These are phyloP conservation scores for Channa striata DNA, from an alignment of 2,797 vertebrate species.

Conservation along the genomic window DNA sequence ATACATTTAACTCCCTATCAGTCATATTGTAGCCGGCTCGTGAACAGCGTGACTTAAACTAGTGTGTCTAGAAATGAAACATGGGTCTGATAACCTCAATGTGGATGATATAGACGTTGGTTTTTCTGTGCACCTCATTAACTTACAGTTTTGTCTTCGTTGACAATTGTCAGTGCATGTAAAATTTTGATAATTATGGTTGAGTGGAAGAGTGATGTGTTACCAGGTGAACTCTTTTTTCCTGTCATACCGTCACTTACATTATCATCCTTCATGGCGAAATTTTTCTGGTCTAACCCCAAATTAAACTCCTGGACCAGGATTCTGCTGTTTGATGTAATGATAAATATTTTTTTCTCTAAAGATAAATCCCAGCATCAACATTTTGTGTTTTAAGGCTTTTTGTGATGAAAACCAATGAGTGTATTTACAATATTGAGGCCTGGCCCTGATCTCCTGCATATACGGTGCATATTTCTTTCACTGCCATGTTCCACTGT, in stretches of 20 bases:
- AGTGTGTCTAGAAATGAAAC: slow-evolving; percentile 5
- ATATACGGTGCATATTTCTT: slow-evolving; percentile 56
- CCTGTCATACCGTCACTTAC: slow-evolving; percentile 19
- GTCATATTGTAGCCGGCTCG: neutral
- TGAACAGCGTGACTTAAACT: neutral
- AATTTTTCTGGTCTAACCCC: slow-evolving; percentile 19
- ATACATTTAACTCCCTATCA: slow-evolving; percentile 18
- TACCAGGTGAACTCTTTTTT: slow-evolving; percentile 16
- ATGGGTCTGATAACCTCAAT: slow-evolving; percentile 52
- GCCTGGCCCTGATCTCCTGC: slow-evolving; percentile 36
- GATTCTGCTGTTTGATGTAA: slow-evolving; percentile 21
- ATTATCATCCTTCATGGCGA: too few relatives aligned
- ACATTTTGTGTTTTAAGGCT: slow-evolving; percentile 22
- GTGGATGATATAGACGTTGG: slow-evolving; percentile 35
- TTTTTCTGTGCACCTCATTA: slow-evolving; percentile 9
- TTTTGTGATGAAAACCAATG: slow-evolving; percentile 29
- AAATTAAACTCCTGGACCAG: neutral
- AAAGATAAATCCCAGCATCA: slow-evolving; percentile 13
- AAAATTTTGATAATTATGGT: neutral
- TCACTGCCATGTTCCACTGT: slow-evolving; percentile 42
- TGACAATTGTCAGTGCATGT: too few relatives aligned
- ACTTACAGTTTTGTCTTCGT: neutral
- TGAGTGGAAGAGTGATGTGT: slow-evolving; percentile 4
- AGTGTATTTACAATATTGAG: slow-evolving; percentile 41
- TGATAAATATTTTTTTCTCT: slow-evolving; percentile 29